Percentiles rank a stretch among this genome's conserved stretches.
These are phyloP conservation scores for Reticulitermes speratus DNA, from an alignment of 1,140 invertebrate genomes.

Conservation along the genomic window DNA sequence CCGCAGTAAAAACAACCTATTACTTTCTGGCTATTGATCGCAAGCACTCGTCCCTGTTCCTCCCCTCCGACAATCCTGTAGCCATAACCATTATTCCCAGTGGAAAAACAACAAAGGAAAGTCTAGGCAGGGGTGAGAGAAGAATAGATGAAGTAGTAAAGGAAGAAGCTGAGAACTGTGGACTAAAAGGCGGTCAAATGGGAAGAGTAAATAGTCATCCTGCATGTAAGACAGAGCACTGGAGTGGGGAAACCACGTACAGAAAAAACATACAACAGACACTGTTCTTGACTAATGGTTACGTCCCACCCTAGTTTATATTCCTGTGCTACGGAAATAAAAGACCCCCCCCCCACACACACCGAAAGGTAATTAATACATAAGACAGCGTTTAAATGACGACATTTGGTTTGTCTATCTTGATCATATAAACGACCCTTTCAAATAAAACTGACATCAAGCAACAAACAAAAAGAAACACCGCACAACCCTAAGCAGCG, in stretches of 20 bases:
- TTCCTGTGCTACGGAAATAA: background rate
- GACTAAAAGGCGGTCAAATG: conserved; percentile 9
- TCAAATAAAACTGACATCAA: no score
- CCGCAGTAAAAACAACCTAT: conserved; percentile 24
- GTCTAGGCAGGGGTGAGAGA: background rate
- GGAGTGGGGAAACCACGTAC: background rate
- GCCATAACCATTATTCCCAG: background rate
- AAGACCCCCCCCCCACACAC: background rate
- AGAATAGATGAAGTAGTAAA: conserved; percentile 17
- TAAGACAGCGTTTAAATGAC: background rate
- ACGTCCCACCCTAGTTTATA: background rate
- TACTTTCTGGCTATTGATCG: conserved; percentile 20
- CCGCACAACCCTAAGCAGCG: no score
- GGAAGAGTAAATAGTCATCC: conserved; percentile 18
- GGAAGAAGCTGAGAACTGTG: background rate
- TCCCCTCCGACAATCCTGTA: background rate
- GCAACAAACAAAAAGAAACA: no score
- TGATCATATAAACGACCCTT: background rate
- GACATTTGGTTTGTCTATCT: background rate
- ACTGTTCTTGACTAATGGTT: conserved; percentile 12
- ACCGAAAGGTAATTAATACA: background rate
- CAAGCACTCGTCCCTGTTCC: background rate
- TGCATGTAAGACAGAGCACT: background rate
- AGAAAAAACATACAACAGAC: background rate
- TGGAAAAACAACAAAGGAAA: conserved; percentile 8